Conservation (phyloP, 2,888 invertebrate species). For the Drosophila meridionalis region DNA sequence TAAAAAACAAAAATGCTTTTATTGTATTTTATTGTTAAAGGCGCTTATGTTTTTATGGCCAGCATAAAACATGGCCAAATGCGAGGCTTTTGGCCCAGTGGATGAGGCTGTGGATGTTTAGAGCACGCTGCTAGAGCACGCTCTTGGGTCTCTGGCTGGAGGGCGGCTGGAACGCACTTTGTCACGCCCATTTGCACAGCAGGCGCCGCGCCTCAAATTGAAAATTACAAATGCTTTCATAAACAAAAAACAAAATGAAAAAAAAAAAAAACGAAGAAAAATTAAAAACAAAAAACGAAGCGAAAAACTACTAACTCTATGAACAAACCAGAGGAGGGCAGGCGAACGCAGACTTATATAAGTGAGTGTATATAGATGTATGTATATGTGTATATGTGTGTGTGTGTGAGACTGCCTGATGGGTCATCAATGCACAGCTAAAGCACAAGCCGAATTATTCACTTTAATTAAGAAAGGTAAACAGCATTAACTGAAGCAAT, state of each 20-base stretch:
- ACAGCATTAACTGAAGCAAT: not conserved
- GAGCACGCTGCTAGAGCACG: not conserved
- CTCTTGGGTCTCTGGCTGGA: not conserved
- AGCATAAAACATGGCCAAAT: slow-evolving; percentile 53
- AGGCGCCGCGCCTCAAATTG: slow-evolving; percentile 47
- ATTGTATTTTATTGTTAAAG: slow-evolving; percentile 62
- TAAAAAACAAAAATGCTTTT: slow-evolving; percentile 41
- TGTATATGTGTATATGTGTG: not conserved
- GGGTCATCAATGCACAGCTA: not conserved
- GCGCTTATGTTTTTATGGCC: slow-evolving; percentile 56
- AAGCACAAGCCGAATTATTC: not conserved
- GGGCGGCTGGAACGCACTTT: slow-evolving; percentile 5
- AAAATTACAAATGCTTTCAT: slow-evolving; percentile 57
- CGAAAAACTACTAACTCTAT: slow-evolving; percentile 52
- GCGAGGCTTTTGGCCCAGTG: slow-evolving; percentile 13
- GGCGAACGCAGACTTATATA: slow-evolving; percentile 9
- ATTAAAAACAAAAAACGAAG: not conserved
- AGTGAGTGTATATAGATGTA: not conserved
- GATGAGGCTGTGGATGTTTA: slow-evolving; percentile 17
- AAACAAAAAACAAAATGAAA: slow-evolving; percentile 27
- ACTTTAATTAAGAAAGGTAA: not conserved
- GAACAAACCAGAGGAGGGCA: slow-evolving; percentile 47
- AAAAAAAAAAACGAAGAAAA: not conserved
- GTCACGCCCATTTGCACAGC: slow-evolving; percentile 57
- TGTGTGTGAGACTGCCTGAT: not conserved